Base-by-base conservation (phyloP, 2,113 vertebrate genomes). In the Cinclus mexicanus region DNA sequence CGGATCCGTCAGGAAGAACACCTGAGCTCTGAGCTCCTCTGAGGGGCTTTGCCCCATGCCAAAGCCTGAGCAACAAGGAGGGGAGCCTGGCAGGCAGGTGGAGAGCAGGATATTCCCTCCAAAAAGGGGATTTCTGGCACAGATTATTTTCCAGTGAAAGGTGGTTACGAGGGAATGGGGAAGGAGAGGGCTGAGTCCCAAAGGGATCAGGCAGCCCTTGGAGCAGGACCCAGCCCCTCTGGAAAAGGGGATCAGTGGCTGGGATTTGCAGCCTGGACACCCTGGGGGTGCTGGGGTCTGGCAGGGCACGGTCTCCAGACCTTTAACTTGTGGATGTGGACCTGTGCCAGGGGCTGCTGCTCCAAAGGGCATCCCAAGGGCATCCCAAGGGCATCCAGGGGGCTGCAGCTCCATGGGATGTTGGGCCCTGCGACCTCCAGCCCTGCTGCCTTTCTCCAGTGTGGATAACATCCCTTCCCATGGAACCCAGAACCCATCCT, bases 1-100 rank as follows among this genome's bases (percentile, higher is more conserved):
- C 28, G 29, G 42, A 26, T 8, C 10, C 7, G 0, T 13, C 16
- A 41, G 50, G 29, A 55, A 26, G 68, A 68, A 83, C 12, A 26
- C 7, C 25, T 26, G 60, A 33, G 55, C 11, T 50, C 37, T 42
- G 56, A 37, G 68, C 64, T 23, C 28, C 28, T 9, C 33, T 3
- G 35, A 7, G 22, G 39, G 53, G 41, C 12, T 23, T 35, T 68
- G 47, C 5, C 37, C 31, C 18, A 1, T 0, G 4, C 20, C 67
- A 84, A 71, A 63, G 46, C 6, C 5, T 5, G 0, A 10, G 14
- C 53, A n/a, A 7, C 1, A 28, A 37, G 28, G 47, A 64, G 17
- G 8, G 26, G 41, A 93, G n/a, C 5, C 11, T 15, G 33, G 64
- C 28, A 91, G 69, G 23, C 20, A 47, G 76, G 19, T 1, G 35